Base-by-base conservation (phyloP, 2,113 vertebrate species). In the Arenaria interpres region DNA sequence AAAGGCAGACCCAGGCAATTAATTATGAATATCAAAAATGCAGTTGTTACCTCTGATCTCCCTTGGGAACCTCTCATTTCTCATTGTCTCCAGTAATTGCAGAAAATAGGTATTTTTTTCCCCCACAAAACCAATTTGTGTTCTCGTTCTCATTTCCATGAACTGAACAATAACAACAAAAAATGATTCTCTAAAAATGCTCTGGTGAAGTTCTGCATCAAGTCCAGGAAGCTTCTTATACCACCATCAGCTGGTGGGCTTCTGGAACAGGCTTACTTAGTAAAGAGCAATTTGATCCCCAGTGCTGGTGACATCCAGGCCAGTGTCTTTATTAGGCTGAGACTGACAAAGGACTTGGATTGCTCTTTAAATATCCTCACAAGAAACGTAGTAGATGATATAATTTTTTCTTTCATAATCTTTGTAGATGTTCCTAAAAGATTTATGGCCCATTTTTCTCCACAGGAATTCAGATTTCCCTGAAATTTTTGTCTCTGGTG, bases 11-110 rank as follows among this genome's bases (percentile, higher is more conserved):
- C 28, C 15, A 46, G 32, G 63, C 90, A 88, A 92, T 67, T 1
- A 95, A 91, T 88, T 88, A 62, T 48, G 28, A 94, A 50, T 79
- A 89, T 69, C 1, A 91, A 85, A 96, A 94, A 83, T 23, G 27
- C 10, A 88, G 57, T 83, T 60, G 20, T 88, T 92, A 62, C 56
- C 64, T 93, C 94, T 88, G 63, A 77, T 79, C 27, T 91, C 33
- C 81, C 35, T 53, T 77, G 23, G 57, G 78, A 88, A 94, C 69
- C 18, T 74, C 81, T 81, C 6, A 66, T 79, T 94, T 93, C 57
- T 75, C 30, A 68, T 85, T 66, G 45, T 80, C 45, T 79, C 50
- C 23, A 23, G 82, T 83, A 95, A 95, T 60, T 48, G 53, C 48
- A 69, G 41, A 77, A 91, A 79, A 82, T 11, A 35, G 32, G 27